Base-by-base conservation (phyloP, 1,140 invertebrate species). In the Harpegnathos saltator region DNA sequence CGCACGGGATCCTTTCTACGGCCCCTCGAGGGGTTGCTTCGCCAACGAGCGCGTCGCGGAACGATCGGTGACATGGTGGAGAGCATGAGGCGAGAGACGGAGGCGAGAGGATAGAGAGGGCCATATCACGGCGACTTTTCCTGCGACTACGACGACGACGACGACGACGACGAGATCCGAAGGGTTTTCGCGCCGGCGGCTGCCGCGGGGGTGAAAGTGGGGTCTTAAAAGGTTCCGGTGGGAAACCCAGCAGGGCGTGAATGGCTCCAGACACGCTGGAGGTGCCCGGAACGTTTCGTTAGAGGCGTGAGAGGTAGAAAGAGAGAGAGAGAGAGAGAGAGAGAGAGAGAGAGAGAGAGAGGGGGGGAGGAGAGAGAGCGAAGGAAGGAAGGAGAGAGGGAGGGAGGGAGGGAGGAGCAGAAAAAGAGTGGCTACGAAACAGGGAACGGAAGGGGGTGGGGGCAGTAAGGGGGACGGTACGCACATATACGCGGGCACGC, bases 141-240 rank as follows among this genome's bases (percentile, higher is more conserved):
- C 82, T 29, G 82, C 72, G 38, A 33, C 29, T 1, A 33, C 50
- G 77, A 66, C 24, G 48, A 48, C 59, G 54, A 56, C n/a, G n/a
- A 33, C 29, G 29, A 33, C 50, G 77, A 66, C 24, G 48, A 48
- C 59, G 54, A 56, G 66, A 75, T 88, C 83, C 81, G 61, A 61
- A 69, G 89, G 91, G 89, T 89, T 91, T 90, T 90, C 84, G 89
- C 85, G 89, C 82, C 88, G 85, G 86, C 72, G 86, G 65, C 83
- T 81, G 89, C 91, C 85, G 85, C 82, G 85, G 89, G 88, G 89
- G 85, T 89, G 89, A 89, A 91, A 89, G 87, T 86, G 86, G 85
- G 84, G 58, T 90, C 91, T 92, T 91, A 90, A 92, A 92, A 92
- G 91, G 91, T 91, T 92, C 88, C 87, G 83, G 89, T 90, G 89